Evolutionary conservation across 2,888 invertebrate species (phyloP), one percentile per base, ranked within the genome.

Genomic region (Carterocephalus palaemon): DNA sequence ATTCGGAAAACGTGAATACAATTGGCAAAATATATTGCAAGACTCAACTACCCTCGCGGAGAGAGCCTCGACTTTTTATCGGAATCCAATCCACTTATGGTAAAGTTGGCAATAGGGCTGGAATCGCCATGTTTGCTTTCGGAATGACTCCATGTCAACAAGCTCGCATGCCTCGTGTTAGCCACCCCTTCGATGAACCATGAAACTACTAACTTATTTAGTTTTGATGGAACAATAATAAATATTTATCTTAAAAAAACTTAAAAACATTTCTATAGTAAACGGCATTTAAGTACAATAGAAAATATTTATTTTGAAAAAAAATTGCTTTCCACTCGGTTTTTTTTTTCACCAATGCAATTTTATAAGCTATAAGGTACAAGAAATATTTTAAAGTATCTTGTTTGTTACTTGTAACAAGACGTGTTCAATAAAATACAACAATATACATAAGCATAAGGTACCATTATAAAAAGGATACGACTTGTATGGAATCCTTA

Each of bases 81-180:
- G 50, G 59, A 67, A 75, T 70, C 70, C 71, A 77, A 80, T 79
- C 71, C 73, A 77, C 77, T 79, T 75, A 77, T 69, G 64, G 64
- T 56, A 57, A 72, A 75, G 73, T 75, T 72, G 59, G 67, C 69
- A 67, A 71, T 75, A 67, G 72, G 69, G 64, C 64, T 69, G 69
- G 63, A 70, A 73, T 58, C 62, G 67, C 41, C 59, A 52, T 77
- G 72, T 78, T 79, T 76, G 70, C 75, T 68, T 69, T 65, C 66
- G 54, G 60, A 60, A 55, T 75, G 73, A 75, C 72, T 73, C 72
- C 70, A 60, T 64, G 71, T 72, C 68, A 66, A 67, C 64, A 64
- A 54, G n/a, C n/a, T n/a, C n/a, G n/a, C n/a, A n/a, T n/a, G 62
- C 62, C 66, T 70, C 60, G 62, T 64, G 63, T 28, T 67, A 67